These are phyloP conservation scores for Pseudolaguvia tuberculata DNA, from an alignment of 2,113 vertebrate genomes.

Conservation along the genomic window DNA sequence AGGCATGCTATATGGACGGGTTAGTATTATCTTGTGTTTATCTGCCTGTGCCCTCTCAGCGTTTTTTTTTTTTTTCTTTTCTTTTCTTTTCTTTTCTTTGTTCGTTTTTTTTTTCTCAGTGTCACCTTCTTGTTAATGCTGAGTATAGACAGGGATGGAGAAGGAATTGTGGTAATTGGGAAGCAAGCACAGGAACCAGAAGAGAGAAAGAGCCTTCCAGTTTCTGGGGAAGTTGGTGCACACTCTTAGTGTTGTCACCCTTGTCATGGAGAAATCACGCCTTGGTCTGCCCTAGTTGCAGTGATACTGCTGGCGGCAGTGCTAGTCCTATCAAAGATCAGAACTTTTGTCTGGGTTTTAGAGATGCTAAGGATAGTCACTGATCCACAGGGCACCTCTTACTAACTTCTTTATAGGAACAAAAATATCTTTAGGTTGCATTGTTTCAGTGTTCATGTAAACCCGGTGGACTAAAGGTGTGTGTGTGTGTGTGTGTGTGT, in stretches of 20 bases:
- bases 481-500: too few relatives aligned
- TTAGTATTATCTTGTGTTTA: slow-evolving; percentile 53
- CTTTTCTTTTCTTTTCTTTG: slow-evolving; percentile 35
- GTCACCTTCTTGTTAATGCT: slow-evolving; percentile 67
- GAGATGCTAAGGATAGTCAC: slow-evolving; percentile 37
- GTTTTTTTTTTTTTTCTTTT: slow-evolving; percentile 31
- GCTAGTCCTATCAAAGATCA: slow-evolving; percentile 44
- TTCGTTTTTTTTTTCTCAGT: slow-evolving; percentile 33
- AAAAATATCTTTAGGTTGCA: slow-evolving; percentile 9
- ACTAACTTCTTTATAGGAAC: slow-evolving; percentile 25
- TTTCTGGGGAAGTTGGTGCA: slow-evolving; percentile 38
- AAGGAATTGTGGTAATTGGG: slow-evolving; percentile 66
- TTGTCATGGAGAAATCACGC: slow-evolving; percentile 48
- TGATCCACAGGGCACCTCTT: slow-evolving; percentile 22
- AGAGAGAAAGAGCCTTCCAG: slow-evolving; percentile 41
- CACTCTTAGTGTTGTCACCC: slow-evolving; percentile 43
- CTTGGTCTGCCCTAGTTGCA: slow-evolving; percentile 45
- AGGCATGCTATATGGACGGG: slow-evolving; percentile 27
- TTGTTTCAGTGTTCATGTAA: slow-evolving; percentile 17
- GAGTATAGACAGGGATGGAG: slow-evolving; percentile 60
- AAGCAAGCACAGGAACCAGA: slow-evolving; percentile 52
- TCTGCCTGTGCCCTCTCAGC: slow-evolving; percentile 54
- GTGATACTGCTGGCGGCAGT: slow-evolving; percentile 41
- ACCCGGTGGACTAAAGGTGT: not conserved
- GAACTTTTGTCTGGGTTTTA: slow-evolving; percentile 38